Percentiles rank a stretch among this genome's conserved stretches.
Conservation (phyloP, 2,113 vertebrate species). For the Leucoraja erinaceus region DNA sequence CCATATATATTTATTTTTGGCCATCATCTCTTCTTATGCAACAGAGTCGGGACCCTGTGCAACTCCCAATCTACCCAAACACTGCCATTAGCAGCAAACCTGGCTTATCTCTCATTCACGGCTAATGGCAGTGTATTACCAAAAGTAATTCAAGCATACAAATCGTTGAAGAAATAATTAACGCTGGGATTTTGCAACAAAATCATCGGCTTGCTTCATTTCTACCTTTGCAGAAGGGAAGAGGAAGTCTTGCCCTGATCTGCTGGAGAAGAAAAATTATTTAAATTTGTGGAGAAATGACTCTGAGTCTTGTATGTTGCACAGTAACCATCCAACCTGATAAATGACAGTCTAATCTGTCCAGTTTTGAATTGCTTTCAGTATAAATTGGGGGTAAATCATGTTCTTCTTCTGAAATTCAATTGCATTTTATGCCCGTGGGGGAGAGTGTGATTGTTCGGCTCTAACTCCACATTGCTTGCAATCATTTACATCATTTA, state of each 20-base stretch:
- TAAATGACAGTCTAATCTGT: not conserved
- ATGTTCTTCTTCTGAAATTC: not conserved
- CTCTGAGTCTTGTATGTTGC: not conserved
- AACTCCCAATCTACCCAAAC: not conserved
- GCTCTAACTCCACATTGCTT: not conserved
- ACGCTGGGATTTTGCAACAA: not conserved
- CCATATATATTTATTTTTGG: not conserved
- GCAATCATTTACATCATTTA: not conserved
- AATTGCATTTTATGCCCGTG: not conserved
- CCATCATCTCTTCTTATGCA: not conserved
- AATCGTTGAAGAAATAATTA: not conserved
- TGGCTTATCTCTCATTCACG: not conserved
- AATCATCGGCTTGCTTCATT: not conserved
- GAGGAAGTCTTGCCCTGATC: no score
- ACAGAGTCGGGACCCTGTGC: not conserved
- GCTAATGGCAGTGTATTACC: not conserved
- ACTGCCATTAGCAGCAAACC: not conserved
- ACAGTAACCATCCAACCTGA: not conserved
- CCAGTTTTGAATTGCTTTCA: not conserved
- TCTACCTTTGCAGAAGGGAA: not conserved
- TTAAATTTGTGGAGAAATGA: constrained; percentile 17
- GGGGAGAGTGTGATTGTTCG: not conserved
- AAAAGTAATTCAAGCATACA: not conserved
- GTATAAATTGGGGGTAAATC: not conserved
- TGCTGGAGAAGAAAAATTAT: not conserved